These are phyloP conservation scores for Otis tarda DNA, from an alignment of 2,113 vertebrate genomes.

Conservation along the genomic window DNA sequence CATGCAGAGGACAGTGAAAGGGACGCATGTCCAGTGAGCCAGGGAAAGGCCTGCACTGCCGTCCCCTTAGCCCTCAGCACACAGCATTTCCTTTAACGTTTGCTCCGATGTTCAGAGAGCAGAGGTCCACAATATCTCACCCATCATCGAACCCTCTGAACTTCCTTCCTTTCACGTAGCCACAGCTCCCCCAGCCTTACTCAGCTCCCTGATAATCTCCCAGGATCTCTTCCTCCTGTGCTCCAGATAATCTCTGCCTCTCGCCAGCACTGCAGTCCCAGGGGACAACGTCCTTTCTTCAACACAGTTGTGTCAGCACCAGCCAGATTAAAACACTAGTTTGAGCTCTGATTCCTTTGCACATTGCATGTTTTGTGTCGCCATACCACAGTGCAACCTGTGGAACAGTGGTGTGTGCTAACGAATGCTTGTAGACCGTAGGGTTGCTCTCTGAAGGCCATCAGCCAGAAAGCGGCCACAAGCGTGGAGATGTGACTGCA, in stretches of 20 bases:
- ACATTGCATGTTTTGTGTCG: not conserved
- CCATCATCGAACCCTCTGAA: not conserved
- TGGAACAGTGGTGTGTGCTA: not conserved
- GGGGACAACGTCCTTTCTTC: not conserved
- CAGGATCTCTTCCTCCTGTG: not conserved
- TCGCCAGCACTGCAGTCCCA: not conserved
- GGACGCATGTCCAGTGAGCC: not conserved
- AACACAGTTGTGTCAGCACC: rapidly evolving
- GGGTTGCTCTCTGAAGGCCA: not conserved
- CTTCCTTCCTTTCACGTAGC: not conserved
- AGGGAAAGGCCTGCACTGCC: not conserved
- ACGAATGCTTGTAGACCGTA: not conserved
- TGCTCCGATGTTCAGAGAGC: not conserved
- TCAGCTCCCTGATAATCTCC: not conserved
- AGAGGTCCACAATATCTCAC: not conserved
- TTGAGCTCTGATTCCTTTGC: not conserved
- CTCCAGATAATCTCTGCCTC: not conserved
- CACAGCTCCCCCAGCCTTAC: not conserved
- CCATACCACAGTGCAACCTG: not conserved
- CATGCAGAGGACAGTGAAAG: not conserved
- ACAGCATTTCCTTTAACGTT: not conserved
- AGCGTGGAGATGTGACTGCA: not conserved
- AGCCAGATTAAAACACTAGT: not conserved
- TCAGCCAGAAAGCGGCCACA: not conserved
- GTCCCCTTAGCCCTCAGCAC: not conserved